Base-by-base conservation (phyloP, 2,797 vertebrate species). In the Simalia tracyae region DNA sequence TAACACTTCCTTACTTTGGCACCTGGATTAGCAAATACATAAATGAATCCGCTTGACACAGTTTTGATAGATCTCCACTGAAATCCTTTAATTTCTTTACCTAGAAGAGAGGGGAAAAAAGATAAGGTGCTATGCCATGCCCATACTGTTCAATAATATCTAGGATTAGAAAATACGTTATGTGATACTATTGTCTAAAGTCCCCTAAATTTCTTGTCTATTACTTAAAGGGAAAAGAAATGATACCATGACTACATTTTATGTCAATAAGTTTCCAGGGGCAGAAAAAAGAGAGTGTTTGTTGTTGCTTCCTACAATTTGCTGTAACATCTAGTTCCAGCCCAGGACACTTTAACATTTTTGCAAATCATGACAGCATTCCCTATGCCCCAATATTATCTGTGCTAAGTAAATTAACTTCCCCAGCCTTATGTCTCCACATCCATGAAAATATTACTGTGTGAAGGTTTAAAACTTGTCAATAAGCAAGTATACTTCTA, bases 1-100 rank as follows among this genome's bases (percentile, higher is more conserved):
- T 66, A 92, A 28, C 72, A 56, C 84, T 92, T 95, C 94, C 98
- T 97, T 97, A 99, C 99, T 98, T 98, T 97, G 99, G 99, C 97
- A 99, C 98, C 97, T 98, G 99, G 97, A 99, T 99, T 96, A 99
- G 95, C 91, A 98, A 97, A 96, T 98, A 98, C 98, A 99, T 99
- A 97, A 99, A 99, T 95, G 98, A 99, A 96, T 99, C 99, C 1
- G 98, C 98, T 97, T 99, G 98, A 76, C 98, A 98, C 97, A 99
- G 98, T 97, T 99, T 99, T 97, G 98, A 98, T 90, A 98, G 96
- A 93, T 99, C 98, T 61, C 98, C 99, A 97, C 97, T 98, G 97
- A 99, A 99, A 26, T 98, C 96, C 97, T 97, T 98, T 72, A 99
- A 97, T 96, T 98, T 99, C 98, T 98, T 99, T 94, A 99, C 97